These are phyloP conservation scores for Peromyscus californicus DNA, from an alignment of 2,113 vertebrate species.

Conservation along the genomic window DNA sequence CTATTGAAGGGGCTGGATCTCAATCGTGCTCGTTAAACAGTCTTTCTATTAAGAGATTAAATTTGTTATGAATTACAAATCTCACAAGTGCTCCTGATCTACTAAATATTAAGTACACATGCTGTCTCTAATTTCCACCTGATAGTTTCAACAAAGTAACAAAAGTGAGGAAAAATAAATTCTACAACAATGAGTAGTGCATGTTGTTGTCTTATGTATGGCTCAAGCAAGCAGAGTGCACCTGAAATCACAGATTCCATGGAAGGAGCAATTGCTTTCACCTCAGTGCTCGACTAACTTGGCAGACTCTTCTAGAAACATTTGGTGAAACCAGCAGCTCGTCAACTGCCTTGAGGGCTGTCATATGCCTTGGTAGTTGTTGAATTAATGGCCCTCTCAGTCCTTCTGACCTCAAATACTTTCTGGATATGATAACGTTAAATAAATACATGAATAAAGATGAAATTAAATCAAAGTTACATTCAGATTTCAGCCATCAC, in stretches of 20 bases:
- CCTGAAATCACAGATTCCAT: conserved; percentile 73
- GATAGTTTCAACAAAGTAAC: background rate
- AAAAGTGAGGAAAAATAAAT: background rate
- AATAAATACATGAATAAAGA: background rate
- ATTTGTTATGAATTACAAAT: conserved; percentile 37
- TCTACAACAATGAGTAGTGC: background rate
- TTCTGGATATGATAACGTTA: conserved; percentile 59
- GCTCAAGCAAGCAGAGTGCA: background rate
- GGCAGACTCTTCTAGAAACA: conserved; percentile 79
- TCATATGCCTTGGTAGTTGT: conserved; percentile 83
- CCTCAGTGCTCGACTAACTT: conserved; percentile 42
- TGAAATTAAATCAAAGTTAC: background rate
- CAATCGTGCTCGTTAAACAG: background rate
- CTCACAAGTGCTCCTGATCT: background rate
- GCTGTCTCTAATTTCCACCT: background rate
- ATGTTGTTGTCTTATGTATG: accelerated
- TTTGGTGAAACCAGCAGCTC: conserved; percentile 60
- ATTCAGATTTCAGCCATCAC: background rate
- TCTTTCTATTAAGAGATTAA: background rate
- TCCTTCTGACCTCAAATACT: conserved; percentile 50
- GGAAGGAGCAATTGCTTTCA: background rate
- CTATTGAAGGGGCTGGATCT: no score
- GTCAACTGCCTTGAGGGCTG: conserved; percentile 65
- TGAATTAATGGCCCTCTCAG: conserved; percentile 72
- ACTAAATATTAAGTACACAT: background rate